phyloP scores from a whole-genome alignment of 1,140 invertebrate genomes.

The Meloidogyne exigua region DNA sequence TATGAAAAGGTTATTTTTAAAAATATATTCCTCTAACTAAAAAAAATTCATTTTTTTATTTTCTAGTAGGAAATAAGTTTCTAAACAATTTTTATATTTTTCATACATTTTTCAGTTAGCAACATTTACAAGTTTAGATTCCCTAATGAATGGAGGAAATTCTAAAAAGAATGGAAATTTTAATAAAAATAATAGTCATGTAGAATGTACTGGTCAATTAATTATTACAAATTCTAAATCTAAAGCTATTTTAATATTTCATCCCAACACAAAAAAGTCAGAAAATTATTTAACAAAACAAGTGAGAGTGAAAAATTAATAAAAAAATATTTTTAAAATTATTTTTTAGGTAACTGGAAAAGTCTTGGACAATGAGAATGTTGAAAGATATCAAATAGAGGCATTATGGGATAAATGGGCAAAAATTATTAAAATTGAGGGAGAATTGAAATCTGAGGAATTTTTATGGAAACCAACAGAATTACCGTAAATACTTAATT shows the following conservation, averaged over 20 bases:
- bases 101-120: background rate
- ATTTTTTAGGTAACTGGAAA: conserved; percentile 96
- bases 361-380: conserved; percentile 81
- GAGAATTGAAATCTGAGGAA: background rate
- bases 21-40: background rate
- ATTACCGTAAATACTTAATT: conserved; percentile 22
- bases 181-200: conserved; percentile 75
- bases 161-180: conserved; percentile 96
- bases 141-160: background rate
- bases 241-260: background rate
- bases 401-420: conserved; percentile 72
- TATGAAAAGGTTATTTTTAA: conserved; percentile 19
- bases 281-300: background rate
- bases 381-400: conserved; percentile 78
- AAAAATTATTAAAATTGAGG: conserved; percentile 58
- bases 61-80: background rate
- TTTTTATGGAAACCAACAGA: conserved; percentile 19
- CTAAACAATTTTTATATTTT: too few species aligned
- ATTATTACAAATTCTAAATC: conserved; percentile 78
- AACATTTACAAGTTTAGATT: conserved; percentile 1
- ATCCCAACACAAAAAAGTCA: background rate
- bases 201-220: conserved; percentile 70
- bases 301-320: background rate
- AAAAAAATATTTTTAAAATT: conserved; percentile 64
- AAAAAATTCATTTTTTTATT: too few species aligned